Evolutionary conservation across 2,888 invertebrate species (phyloP), one percentile per base, ranked within the genome.

Genomic region (Actias luna): DNA sequence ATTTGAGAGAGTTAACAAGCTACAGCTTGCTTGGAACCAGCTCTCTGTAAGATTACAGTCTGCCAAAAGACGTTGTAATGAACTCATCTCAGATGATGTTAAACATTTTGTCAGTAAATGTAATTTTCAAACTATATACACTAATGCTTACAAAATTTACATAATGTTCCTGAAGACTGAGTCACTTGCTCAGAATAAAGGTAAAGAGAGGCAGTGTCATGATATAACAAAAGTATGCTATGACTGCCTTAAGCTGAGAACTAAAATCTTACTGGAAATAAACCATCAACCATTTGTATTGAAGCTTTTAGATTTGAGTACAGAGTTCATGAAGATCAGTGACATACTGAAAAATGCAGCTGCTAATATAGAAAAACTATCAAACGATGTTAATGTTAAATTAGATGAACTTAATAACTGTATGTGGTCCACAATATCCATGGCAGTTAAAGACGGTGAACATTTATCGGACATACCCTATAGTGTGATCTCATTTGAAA

Each of bases 201-300:
- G 82, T 29, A 83, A 83, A 69, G 89, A 90, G 55, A 86, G 82
- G 50, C 90, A 91, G 69, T 93, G 93, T 68, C 82, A 84, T 63
- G 91, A 93, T 52, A 94, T 95, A 73, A 92, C 93, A 27, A 93
- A 93, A 76, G 79, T 94, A 58, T 85, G 94, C 39, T 94, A 94
- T 67, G 88, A 93, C 63, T 93, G 94, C 64, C 80, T 95, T 0
- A 93, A 93, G 77, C 76, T 92, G 5, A 89, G 94, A 69, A 93
- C 90, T 68, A 89, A 84, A 72, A 87, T 94, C 64, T 76, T 94
- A 52, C 77, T 78, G 63, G 89, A 92, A 71, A 77, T 89, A 52
- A 83, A 85, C n/a, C 82, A 86, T 59, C 92, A 93, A 69, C 77
- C 85, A 25, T 91, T 90, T 77, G 79, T 89, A 39, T 71, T 90